phyloP scores from a whole-genome alignment of 2,797 vertebrate genomes.

The Pseudochirops cupreus region DNA sequence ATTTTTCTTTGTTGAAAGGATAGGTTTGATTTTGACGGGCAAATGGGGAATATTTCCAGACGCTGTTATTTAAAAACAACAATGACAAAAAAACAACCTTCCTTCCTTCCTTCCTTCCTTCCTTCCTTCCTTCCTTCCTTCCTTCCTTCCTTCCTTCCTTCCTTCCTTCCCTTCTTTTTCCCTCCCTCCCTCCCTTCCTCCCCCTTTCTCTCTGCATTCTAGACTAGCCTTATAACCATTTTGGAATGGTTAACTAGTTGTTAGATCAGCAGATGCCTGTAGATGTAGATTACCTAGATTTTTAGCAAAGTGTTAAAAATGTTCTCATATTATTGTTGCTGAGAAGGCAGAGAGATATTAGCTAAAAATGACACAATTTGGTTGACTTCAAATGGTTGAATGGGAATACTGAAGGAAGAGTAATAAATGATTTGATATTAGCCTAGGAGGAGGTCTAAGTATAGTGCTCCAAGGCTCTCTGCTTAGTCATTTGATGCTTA shows the following conservation, averaged over 20 bases:
- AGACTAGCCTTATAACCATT: not conserved
- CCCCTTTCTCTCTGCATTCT: not conserved
- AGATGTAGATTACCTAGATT: not conserved
- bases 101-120: too few species aligned
- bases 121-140: too few species aligned
- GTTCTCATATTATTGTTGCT: not conserved
- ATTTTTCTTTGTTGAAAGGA: not conserved
- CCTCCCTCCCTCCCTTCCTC: too few species aligned
- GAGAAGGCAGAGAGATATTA: not conserved
- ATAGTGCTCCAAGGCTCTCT: not conserved
- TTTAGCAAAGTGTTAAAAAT: not conserved
- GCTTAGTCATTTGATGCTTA: not conserved
- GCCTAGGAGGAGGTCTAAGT: not conserved
- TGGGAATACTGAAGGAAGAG: not conserved
- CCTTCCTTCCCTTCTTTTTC: too few species aligned
- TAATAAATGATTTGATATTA: not conserved
- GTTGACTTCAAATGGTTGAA: not conserved
- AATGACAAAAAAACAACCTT: not conserved
- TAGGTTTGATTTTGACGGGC: not conserved
- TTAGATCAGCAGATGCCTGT: not conserved
- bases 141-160: too few species aligned
- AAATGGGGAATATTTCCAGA: not conserved
- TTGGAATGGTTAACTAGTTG: not conserved
- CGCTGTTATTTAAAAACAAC: not conserved
- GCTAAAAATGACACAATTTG: not conserved